Conservation (phyloP, 2,888 invertebrate species). For the Drosophila formosana region DNA sequence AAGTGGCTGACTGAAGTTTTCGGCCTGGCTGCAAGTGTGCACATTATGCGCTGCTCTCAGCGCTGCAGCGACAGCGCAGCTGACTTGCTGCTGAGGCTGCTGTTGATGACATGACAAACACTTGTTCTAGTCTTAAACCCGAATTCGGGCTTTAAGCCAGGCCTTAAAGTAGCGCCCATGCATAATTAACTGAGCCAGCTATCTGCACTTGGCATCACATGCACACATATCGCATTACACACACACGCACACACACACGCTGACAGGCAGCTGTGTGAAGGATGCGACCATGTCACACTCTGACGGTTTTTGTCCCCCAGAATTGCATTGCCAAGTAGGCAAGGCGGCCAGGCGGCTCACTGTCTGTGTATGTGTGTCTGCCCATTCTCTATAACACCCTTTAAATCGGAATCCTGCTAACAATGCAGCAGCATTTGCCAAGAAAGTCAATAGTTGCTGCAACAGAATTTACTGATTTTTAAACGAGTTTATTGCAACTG, state of each 20-base stretch:
- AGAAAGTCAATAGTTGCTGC: conserved; percentile 6
- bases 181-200: conserved; percentile 72
- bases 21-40: conserved; percentile 65
- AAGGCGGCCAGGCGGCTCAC: background rate
- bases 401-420: conserved; percentile 7
- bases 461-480: background rate
- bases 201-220: conserved; percentile 60
- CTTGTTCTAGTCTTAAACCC: conserved; percentile 40
- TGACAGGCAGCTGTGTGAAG: conserved; percentile 61
- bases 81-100: conserved; percentile 7
- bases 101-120: conserved; percentile 64
- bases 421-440: conserved; percentile 15
- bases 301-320: conserved; percentile 71
- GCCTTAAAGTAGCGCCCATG: conserved; percentile 63
- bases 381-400: conserved; percentile 45
- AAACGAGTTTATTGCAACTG: background rate
- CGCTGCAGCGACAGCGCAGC: conserved; percentile 19
- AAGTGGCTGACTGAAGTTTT: conserved; percentile 65
- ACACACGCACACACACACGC: conserved; percentile 4
- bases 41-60: conserved; percentile 60
- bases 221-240: conserved; percentile 48
- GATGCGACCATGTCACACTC: conserved; percentile 78
- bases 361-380: conserved; percentile 42
- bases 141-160: conserved; percentile 62
- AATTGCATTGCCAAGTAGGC: conserved; percentile 50